phyloP scores from a whole-genome alignment of 2,888 invertebrate genomes.

The Encarsia formosa region DNA sequence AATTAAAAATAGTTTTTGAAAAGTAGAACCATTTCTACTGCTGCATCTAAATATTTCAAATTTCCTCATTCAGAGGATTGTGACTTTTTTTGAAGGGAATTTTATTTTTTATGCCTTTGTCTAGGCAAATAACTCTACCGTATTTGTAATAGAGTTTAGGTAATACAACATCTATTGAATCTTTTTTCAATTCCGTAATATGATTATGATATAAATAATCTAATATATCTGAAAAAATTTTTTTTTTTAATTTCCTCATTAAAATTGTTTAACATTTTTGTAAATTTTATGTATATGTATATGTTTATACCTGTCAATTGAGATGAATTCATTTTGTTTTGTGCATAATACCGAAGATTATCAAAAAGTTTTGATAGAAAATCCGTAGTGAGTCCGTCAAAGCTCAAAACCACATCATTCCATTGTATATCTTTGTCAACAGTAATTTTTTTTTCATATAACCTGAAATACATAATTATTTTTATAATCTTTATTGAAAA shows the following conservation, averaged over 20 bases:
- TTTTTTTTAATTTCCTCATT: not conserved
- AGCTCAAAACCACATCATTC: slow-evolving; percentile 32
- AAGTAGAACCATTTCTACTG: not conserved
- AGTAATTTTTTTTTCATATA: slow-evolving; percentile 27
- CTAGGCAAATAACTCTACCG: slow-evolving; percentile 11
- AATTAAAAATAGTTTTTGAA: not conserved
- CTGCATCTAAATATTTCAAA: not conserved
- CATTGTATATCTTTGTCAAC: slow-evolving; percentile 36
- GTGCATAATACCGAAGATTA: not conserved
- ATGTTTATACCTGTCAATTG: slow-evolving; percentile 3
- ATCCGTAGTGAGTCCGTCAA: slow-evolving; percentile 37
- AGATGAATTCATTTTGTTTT: not conserved
- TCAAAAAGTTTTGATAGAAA: slow-evolving; percentile 34
- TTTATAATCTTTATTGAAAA: not conserved
- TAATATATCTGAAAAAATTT: slow-evolving; percentile 33
- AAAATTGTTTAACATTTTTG: not conserved
- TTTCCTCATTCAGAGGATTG: not conserved
- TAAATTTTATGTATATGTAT: no score
- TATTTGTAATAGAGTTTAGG: slow-evolving; percentile 35
- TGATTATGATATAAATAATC: slow-evolving; percentile 31
- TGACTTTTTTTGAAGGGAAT: not conserved
- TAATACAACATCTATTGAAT: slow-evolving; percentile 31
- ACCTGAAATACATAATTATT: slow-evolving; percentile 8
- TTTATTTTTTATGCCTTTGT: not conserved
- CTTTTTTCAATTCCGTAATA: slow-evolving; percentile 26